Percentiles rank a stretch among this genome's conserved stretches.
These are phyloP conservation scores for Varanus salvator DNA, from an alignment of 2,113 vertebrate genomes.

Conservation along the genomic window DNA sequence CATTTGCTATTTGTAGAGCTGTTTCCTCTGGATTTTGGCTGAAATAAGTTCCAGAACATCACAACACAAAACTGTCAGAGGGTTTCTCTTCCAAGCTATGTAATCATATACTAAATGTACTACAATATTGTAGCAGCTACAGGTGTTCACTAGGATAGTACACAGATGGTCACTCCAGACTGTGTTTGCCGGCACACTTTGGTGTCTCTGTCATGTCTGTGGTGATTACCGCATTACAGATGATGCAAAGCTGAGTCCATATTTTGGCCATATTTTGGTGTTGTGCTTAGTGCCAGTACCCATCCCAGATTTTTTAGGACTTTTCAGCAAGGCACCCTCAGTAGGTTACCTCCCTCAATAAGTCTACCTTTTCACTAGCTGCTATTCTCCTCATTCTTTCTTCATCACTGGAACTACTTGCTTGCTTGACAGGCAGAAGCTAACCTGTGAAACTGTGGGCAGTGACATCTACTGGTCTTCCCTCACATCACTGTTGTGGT, in stretches of 20 bases:
- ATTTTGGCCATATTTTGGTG: not conserved
- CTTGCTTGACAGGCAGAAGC: no score
- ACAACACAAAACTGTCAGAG: not conserved
- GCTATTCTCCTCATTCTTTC: no score
- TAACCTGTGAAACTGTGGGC: no score
- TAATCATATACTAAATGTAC: constrained; percentile 1
- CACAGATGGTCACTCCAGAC: not conserved
- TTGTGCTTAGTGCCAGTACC: not conserved
- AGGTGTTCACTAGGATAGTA: not conserved
- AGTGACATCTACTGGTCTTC: no score
- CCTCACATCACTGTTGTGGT: no score
- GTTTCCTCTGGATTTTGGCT: not conserved
- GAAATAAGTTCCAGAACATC: not conserved
- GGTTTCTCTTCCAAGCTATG: not conserved
- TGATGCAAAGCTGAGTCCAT: not conserved
- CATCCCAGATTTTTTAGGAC: not conserved
- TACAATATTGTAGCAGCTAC: not conserved
- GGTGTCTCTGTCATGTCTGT: not conserved
- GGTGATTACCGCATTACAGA: not conserved
- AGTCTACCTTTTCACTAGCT: no score
- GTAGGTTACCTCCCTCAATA: no score
- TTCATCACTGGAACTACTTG: no score
- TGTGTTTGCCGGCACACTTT: not conserved
- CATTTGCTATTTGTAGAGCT: not conserved
- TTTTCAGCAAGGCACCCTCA: no score